Base-by-base conservation (phyloP, 2,113 vertebrate genomes). In the Callocephalon fimbriatum region DNA sequence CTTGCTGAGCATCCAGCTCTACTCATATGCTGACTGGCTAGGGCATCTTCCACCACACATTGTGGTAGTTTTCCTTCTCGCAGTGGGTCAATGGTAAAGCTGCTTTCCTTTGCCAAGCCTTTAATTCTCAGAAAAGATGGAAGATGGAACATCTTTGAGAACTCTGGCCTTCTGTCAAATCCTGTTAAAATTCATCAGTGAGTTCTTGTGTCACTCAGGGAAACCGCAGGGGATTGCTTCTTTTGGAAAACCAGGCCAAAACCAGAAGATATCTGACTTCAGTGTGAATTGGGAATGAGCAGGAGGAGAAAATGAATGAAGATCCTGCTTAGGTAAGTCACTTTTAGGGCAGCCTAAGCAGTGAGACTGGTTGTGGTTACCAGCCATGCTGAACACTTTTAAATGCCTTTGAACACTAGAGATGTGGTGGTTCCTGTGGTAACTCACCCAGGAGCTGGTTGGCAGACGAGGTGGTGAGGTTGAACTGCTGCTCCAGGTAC, bases 401-500 rank as follows among this genome's bases (percentile, higher is more conserved):
- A 47, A 72, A 37, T 2, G 23, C n/a, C 20, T 58, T 10, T 50
- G 35, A 23, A 26, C 0, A 0, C 3, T 7, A 13, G 25, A 82
- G 67, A 21, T 26, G 37, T 29, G 61, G 77, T 32, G 45, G 16
- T 1, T 42, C 20, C 14, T 9, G 35, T 25, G 22, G 67, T 23
- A 42, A 98, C 99, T 95, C 88, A 99, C 99, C 99, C 65, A 99
- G 95, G 63, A 99, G 98, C 97, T 99, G 99, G 98, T 99, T 99
- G 73, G 99, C 99, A 48, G 99, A 99, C 7, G 99, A 98, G 82
- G 99, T 99, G 97, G 99, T 99, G 96, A 99, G 98, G 98, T 99
- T 99, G 93, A 99, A 99, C 97, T 99, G 99, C 98, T 99, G 99
- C 97, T 99, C 99, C 81, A 99, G 97, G 97, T 99, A 99, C 92